Base-by-base conservation (phyloP, 2,888 invertebrate species). In the Melitaea athalia region DNA sequence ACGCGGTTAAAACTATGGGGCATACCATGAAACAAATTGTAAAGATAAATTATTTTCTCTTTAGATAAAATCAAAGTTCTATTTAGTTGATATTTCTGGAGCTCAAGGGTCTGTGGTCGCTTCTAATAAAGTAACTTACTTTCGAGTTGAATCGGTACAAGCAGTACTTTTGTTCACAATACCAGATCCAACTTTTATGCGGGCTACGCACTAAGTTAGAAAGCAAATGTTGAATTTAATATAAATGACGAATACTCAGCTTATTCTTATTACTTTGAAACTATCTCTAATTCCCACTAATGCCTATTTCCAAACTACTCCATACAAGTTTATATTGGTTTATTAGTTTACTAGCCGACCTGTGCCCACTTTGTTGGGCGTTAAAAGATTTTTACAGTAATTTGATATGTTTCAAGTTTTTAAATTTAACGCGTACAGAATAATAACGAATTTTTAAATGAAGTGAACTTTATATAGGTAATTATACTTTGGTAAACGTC, bases 131-230 rank as follows among this genome's bases (percentile, higher is more conserved):
- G 17, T 24, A 24, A 24, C 24, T 24, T 24, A 57, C 38, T 57
- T 57, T 42, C 10, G 10, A 57, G 57, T 57, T 57, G n/a, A 38
- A 38, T 57, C 42, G 15, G 42, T 42, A 15, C n/a, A 57, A 57
- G 57, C 15, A 42, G 42, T 38, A 33, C 38, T 38, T 57, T 66
- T 66, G 53, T 61, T 52, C 12, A 31, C n/a, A 15, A 60, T 12
- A 57, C 57, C 57, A 1, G 10, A 42, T 15, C 15, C 11, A 42
- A 57, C 57, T 38, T 57, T 15, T 7, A 57, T 15, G 42, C 57
- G 57, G 57, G 57, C n/a, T 57, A 42, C 57, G 15, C 38, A 57
- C 57, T 42, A 5, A 31, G 14, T 31, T 33, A 31, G 11, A 3
- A 31, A 8, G 10, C 50, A 11, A 53, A 24, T 53, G 6, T 53